Evolutionary conservation across 2,888 invertebrate species (phyloP).

Genomic region (Sisyra nigra): DNA sequence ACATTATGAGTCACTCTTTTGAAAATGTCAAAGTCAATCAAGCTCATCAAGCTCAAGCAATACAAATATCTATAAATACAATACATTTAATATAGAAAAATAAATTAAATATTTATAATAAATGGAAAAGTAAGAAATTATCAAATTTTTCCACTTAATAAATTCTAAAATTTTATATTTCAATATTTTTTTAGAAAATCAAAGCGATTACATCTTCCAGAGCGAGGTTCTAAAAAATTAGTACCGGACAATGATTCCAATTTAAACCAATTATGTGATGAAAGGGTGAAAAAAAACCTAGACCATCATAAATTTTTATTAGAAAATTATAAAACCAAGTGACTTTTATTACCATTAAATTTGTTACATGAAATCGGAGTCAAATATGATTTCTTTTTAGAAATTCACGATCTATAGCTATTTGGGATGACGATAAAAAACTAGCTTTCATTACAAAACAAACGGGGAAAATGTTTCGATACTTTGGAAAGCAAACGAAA

Average conservation of each 20-base stretch:
- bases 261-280: background rate
- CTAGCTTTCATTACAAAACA: slow-evolving; percentile 18
- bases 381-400: slow-evolving; percentile 13
- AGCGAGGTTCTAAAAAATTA: too few species aligned
- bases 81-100: too few species aligned
- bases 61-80: too few species aligned
- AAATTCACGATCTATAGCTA: slow-evolving; percentile 19
- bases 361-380: background rate
- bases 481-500: slow-evolving; percentile 22
- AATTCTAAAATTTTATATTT: too few species aligned
- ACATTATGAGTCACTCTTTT: too few species aligned
- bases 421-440: slow-evolving; percentile 18
- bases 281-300: background rate
- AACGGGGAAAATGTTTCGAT: slow-evolving; percentile 16
- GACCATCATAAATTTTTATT: slow-evolving; percentile 1
- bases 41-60: too few species aligned
- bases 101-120: too few species aligned
- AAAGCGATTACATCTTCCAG: too few species aligned
- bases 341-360: background rate
- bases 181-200: too few species aligned
- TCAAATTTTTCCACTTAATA: too few species aligned
- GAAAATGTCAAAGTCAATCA: too few species aligned
- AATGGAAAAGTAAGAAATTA: too few species aligned
- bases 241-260: background rate
- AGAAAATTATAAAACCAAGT: background rate